Base-by-base conservation (phyloP, 2,113 vertebrate species). In the Numida meleagris region DNA sequence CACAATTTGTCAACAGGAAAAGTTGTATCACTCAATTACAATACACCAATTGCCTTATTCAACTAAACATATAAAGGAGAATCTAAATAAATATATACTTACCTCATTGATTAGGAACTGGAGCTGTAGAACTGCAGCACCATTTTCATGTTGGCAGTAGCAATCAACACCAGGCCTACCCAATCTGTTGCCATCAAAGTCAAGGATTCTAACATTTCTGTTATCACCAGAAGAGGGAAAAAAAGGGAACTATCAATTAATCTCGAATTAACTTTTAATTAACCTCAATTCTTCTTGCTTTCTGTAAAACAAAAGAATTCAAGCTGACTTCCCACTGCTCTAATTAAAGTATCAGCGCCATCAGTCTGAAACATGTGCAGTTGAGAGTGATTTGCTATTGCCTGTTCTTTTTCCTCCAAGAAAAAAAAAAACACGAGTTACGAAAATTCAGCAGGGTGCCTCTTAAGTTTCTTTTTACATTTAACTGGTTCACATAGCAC, bases 31-130 rank as follows among this genome's bases (percentile, higher is more conserved):
- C 19, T 93, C 65, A 81, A 89, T 91, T 86, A 59, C n/a, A 86
- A 73, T 33, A 83, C 31, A 77, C 4, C 1, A 50, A 85, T 67
- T 83, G 72, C 88, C n/a, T 86, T 72, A 86, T 10, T 81, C 12
- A 92, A 80, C 50, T 61, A 20, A 76, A 66, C 72, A 57, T 57
- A 78, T 74, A 31, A 14, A 84, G 51, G 87, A 62, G 6, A 92
- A 93, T 77, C 42, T 50, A 58, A 95, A 43, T 66, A 93, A 89
- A 55, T 74, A 88, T 59, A 55, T 36, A 4, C 98, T 99, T 98
- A 99, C 99, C 99, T 99, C 99, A 89, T 99, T 99, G 97, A 99
- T 99, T 95, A 99, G 98, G 97, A 99, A 99, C 96, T 99, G 99
- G 67, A 99, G 99, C 88, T 99, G 99, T 67, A 99, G 98, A 63